phyloP scores from a whole-genome alignment of 2,797 vertebrate species.

The Xyrichtys novacula region DNA sequence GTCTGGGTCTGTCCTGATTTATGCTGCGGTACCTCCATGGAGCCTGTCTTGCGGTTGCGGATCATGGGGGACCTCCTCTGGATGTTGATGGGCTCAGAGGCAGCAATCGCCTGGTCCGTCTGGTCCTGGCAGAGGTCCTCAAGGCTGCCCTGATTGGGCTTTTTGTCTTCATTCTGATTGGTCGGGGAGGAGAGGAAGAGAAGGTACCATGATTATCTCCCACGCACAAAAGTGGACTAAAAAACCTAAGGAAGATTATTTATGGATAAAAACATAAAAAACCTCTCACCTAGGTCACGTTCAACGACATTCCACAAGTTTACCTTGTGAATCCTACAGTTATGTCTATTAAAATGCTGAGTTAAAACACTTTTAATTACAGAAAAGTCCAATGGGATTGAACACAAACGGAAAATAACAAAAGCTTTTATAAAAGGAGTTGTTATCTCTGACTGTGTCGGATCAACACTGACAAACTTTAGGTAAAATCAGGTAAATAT shows the following conservation, averaged over 20 bases:
- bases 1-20: not conserved
- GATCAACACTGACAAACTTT: not conserved
- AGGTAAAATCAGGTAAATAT: too few relatives aligned
- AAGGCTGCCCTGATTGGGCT: constrained; percentile 91
- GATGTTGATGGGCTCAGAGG: constrained; percentile 85
- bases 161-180: constrained; percentile 89
- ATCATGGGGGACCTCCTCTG: constrained; percentile 90
- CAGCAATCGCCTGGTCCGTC: constrained; percentile 79
- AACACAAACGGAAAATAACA: not conserved
- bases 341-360: too few relatives aligned
- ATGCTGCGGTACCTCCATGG: constrained; percentile 92
- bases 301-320: not conserved
- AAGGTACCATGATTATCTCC: too few relatives aligned
- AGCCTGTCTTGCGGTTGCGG: constrained; percentile 92
- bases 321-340: too few relatives aligned
- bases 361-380: not conserved
- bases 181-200: constrained; percentile 1
- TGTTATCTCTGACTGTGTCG: too few relatives aligned
- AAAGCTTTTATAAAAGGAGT: not conserved
- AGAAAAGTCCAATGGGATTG: not conserved
- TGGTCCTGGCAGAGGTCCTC: constrained; percentile 92
- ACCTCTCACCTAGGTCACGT: not conserved
- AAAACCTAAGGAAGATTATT: not conserved
- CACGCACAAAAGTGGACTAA: not conserved
- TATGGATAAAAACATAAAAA: too few relatives aligned